Conservation (phyloP, 2,888 invertebrate species). For the Homarus gammarus region DNA sequence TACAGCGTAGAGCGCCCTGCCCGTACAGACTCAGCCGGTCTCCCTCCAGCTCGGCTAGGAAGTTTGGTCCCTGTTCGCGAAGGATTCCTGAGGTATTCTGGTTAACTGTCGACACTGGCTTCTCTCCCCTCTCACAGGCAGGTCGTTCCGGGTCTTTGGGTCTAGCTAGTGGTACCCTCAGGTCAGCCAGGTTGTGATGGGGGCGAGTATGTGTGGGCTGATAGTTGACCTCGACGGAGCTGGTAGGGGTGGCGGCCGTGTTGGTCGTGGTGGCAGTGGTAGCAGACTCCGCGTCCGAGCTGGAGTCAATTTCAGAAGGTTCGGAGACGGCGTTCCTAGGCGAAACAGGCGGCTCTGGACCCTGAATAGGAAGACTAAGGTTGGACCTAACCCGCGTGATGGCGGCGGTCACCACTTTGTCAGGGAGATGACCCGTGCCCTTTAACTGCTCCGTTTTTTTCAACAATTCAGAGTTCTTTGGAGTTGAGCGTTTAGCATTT, state of each 20-base stretch:
- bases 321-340: conserved; percentile 58
- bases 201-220: background rate
- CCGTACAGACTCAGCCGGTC: conserved; percentile 91
- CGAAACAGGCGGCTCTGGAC: conserved; percentile 50
- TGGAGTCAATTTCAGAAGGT: conserved; percentile 57
- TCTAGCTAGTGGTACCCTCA: conserved; percentile 51
- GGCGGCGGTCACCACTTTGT: conserved; percentile 65
- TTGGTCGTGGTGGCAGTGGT: conserved; percentile 60
- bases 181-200: conserved; percentile 47
- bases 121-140: conserved; percentile 20
- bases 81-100: conserved; percentile 59
- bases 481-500: conserved; percentile 15
- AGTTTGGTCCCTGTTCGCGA: conserved; percentile 86
- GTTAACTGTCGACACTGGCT: conserved; percentile 8
- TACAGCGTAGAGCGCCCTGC: conserved; percentile 85
- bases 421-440: conserved; percentile 51
- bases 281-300: conserved; percentile 59
- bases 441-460: conserved; percentile 55
- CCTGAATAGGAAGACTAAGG: conserved; percentile 67
- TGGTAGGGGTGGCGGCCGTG: conserved; percentile 51
- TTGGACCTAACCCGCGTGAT: conserved; percentile 63
- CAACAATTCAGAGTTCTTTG: conserved; percentile 39
- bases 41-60: conserved; percentile 91
- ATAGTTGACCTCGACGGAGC: conserved; percentile 18
- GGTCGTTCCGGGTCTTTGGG: conserved; percentile 53